Evolutionary conservation across 2,797 vertebrate species (phyloP), one percentile per base, ranked within the genome.

Genomic region (Myotis vivesi): DNA sequence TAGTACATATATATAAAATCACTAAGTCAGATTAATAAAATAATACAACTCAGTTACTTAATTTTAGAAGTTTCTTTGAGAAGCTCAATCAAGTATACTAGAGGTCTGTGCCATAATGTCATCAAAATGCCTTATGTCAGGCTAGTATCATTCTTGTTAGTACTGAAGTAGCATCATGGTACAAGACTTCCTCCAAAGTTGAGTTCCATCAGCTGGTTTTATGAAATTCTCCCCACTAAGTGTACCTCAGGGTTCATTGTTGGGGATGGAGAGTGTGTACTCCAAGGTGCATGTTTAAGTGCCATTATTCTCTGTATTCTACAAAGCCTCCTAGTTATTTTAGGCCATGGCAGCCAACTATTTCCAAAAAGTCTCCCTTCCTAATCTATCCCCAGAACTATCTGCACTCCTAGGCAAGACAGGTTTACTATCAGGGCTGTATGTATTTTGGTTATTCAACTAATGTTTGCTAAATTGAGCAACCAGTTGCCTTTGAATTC

Each of bases 381-480:
- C 9, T 57, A 69, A 68, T 82, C 36, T 25, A 81, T 16, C 5
- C 9, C 13, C 55, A 55, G 44, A 16, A 82, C 13, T 22, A 10
- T 30, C 51, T 91, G 33, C 20, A 57, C 1, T 44, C 15, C 41
- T 28, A 38, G 44, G 11, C 3, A 15, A 12, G 53, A 80, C 36
- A 81, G 6, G 46, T 41, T 55, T 79, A 64, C 46, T 72, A 87
- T 66, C 28, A 69, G 51, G 55, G 13, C 44, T 28, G 0, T 22
- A 25, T 22, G 1, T 51, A n/a, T 13, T 55, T 51, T 64, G n/a
- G 23, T 80, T 94, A 71, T 79, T 80, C 53, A 89, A 64, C 87
- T 95, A 64, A 59, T 62, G 59, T 64, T 87, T 49, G 44, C 81
- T 82, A 94, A 94, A 84, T 25, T 68, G 17, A 96, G 87, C 44